Conservation (phyloP, 2,888 invertebrate species). For the Andrena dorsata region DNA sequence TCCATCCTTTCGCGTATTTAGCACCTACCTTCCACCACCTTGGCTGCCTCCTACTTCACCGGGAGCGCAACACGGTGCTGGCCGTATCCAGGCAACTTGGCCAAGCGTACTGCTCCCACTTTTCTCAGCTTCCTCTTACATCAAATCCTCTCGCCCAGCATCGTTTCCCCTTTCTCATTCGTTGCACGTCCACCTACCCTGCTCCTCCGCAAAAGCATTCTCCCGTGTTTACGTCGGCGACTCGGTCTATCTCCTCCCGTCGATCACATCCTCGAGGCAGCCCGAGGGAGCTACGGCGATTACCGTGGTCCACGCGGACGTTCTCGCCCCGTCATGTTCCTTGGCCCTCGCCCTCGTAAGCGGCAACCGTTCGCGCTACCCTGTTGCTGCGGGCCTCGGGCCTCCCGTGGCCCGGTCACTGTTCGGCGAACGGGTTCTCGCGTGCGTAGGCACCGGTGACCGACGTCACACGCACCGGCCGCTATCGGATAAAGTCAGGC, state of each 20-base stretch:
- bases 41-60: slow-evolving; percentile 67
- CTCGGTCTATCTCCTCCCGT: background rate
- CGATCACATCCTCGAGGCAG: slow-evolving; percentile 26
- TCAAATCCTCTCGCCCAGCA: slow-evolving; percentile 29
- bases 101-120: slow-evolving; percentile 71
- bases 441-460: background rate
- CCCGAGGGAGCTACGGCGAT: background rate
- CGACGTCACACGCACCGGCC: slow-evolving; percentile 40
- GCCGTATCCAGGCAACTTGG: slow-evolving; percentile 73
- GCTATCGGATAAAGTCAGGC: slow-evolving; percentile 19
- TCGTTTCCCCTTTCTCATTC: slow-evolving; percentile 33
- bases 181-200: slow-evolving; percentile 10
- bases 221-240: slow-evolving; percentile 4
- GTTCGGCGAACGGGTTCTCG: background rate
- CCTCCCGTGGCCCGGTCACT: background rate
- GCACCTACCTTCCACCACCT: slow-evolving; percentile 67
- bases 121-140: slow-evolving; percentile 39
- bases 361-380: background rate
- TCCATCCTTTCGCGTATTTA: slow-evolving; percentile 65
- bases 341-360: background rate
- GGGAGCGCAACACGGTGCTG: slow-evolving; percentile 75
- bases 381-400: background rate
- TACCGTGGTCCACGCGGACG: background rate
- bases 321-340: slow-evolving; percentile 10
- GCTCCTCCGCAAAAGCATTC: slow-evolving; percentile 40